phyloP scores from a whole-genome alignment of 2,797 vertebrate genomes.

The Spinus pinus region DNA sequence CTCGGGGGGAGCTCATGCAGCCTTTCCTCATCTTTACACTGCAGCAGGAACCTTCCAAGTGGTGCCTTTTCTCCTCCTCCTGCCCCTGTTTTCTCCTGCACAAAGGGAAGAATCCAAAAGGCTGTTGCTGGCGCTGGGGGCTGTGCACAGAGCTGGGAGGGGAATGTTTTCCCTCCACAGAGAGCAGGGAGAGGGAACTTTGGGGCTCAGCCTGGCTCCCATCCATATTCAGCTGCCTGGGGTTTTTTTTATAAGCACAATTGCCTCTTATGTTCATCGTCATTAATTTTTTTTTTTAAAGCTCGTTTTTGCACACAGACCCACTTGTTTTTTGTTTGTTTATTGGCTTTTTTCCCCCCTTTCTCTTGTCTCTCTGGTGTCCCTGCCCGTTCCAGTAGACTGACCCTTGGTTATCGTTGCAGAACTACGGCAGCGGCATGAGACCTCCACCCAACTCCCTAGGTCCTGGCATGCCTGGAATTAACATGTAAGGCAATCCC shows the following conservation, averaged over 20 bases:
- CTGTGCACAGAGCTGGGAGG: not conserved
- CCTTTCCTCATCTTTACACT: not conserved
- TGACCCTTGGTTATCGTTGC: conserved; percentile 84
- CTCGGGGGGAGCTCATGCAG: not conserved
- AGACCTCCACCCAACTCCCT: conserved; percentile 98
- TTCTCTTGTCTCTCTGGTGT: conserved; percentile 46
- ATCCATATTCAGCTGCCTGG: not conserved
- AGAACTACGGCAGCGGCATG: conserved; percentile 98
- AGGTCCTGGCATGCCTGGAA: conserved; percentile 97
- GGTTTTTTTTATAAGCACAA: not conserved
- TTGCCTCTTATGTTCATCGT: not conserved
- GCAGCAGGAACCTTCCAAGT: not conserved
- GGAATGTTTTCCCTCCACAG: not conserved
- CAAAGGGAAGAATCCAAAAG: not conserved
- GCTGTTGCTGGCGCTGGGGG: not conserved
- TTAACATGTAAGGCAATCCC: conserved; percentile 89
- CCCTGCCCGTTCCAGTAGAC: conserved; percentile 71
- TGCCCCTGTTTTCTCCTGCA: not conserved
- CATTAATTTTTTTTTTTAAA: not conserved
- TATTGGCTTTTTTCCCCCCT: not conserved
- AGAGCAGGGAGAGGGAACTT: not conserved
- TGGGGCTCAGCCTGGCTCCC: not conserved
- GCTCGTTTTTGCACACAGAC: conserved; percentile 60
- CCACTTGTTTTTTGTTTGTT: conserved; percentile 60
- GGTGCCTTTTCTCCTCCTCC: not conserved